These are phyloP conservation scores for Corythornis madagascariensis DNA, from an alignment of 2,113 vertebrate genomes.

Conservation along the genomic window DNA sequence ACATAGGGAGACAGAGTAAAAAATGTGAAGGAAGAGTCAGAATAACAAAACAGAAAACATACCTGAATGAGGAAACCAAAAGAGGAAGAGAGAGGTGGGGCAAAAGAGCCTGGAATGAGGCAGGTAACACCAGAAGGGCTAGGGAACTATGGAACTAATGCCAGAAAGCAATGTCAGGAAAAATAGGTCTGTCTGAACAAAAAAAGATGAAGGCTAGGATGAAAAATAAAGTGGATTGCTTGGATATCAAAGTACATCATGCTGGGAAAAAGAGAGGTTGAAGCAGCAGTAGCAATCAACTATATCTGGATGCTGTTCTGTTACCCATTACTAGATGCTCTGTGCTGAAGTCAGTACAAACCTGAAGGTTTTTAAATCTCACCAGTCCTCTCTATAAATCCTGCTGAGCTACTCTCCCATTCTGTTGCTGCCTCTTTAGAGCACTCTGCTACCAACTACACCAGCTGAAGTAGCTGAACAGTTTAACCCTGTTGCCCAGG, in stretches of 20 bases:
- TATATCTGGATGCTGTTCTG: neutral
- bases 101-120: neutral
- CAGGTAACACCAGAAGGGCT: neutral
- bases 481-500: neutral
- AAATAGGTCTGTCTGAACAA: neutral
- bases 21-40: neutral
- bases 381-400: neutral
- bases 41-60: neutral
- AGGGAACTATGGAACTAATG: neutral
- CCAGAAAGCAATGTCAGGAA: neutral
- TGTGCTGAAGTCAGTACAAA: neutral
- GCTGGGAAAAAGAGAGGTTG: neutral
- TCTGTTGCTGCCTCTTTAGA: neutral
- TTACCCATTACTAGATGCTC: neutral
- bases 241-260: neutral
- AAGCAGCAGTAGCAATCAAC: neutral
- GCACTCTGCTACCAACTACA: rapidly evolving
- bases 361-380: neutral
- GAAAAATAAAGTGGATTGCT: neutral
- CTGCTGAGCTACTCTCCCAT: neutral
- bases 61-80: neutral
- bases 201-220: neutral
- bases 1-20: neutral
- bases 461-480: neutral
- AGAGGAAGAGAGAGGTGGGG: neutral